Evolutionary conservation across 92 coral and sea anemone genomes (phyloP).

Genomic region (Epizoanthus fatuus): DNA sequence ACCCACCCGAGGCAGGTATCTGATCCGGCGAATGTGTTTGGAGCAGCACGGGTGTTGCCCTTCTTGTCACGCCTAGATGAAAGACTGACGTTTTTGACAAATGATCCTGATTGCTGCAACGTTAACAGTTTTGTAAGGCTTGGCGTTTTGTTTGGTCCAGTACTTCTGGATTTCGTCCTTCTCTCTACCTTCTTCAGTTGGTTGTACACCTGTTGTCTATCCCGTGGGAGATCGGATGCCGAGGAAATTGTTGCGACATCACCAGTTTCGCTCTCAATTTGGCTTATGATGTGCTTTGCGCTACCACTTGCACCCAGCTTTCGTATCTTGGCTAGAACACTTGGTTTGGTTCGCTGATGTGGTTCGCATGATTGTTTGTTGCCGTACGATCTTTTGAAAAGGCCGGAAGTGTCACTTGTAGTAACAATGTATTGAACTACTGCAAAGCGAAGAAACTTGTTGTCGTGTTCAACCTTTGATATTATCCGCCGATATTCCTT

Average conservation of each 20-base stretch:
- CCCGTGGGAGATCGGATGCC: slow-evolving; percentile 13
- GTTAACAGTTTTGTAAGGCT: slow-evolving; percentile 1
- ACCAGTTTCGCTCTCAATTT: slow-evolving; percentile 21
- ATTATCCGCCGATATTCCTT: slow-evolving; percentile 18
- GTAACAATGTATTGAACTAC: slow-evolving; percentile 34
- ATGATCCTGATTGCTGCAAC: slow-evolving; percentile 17
- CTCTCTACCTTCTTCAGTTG: slow-evolving; percentile 11
- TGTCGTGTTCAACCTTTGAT: slow-evolving; percentile 35
- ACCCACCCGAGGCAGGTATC: slow-evolving; percentile 66
- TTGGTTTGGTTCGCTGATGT: slow-evolving; percentile 33
- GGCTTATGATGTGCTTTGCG: slow-evolving; percentile 31
- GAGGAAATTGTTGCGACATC: slow-evolving; percentile 18
- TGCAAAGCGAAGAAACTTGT: slow-evolving; percentile 20
- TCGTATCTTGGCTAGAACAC: slow-evolving; percentile 29
- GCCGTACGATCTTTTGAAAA: slow-evolving; percentile 18
- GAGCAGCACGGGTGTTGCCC: slow-evolving; percentile 21
- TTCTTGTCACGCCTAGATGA: background rate
- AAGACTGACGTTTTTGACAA: slow-evolving; percentile 34
- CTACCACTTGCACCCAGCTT: slow-evolving; percentile 1
- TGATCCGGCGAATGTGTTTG: slow-evolving; percentile 39
- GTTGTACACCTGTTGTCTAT: slow-evolving; percentile 44
- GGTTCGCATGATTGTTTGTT: slow-evolving; percentile 18
- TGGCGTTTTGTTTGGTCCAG: slow-evolving; percentile 13
- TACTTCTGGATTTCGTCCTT: slow-evolving; percentile 30
- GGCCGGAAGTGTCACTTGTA: background rate